Conservation (phyloP, 2,113 vertebrate species). For the Hypomesus transpacificus region DNA sequence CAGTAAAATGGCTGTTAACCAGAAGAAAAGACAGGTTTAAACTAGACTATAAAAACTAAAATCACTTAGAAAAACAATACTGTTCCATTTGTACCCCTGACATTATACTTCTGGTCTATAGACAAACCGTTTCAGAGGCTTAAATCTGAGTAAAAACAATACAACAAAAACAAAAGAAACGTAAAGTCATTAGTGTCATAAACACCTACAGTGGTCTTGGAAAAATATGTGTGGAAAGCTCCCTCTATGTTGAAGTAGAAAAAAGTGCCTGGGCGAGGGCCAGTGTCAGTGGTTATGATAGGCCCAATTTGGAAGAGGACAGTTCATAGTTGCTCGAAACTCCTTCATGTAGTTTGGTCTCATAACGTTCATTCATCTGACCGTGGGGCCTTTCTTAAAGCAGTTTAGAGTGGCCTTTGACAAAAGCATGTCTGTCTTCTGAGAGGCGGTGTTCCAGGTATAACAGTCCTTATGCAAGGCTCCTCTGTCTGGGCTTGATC, state of each 20-base stretch:
- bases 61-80: slow-evolving; percentile 54
- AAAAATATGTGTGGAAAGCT: slow-evolving; percentile 35
- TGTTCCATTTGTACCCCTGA: slow-evolving; percentile 49
- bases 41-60: slow-evolving; percentile 38
- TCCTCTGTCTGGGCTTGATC: slow-evolving; percentile 95
- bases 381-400: slow-evolving; percentile 29
- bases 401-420: slow-evolving; percentile 16
- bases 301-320: slow-evolving; percentile 8
- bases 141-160: slow-evolving; percentile 21
- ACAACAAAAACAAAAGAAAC: slow-evolving; percentile 22
- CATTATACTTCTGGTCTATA: slow-evolving; percentile 28
- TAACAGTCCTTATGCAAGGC: slow-evolving; percentile 77
- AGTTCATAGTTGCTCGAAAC: slow-evolving; percentile 35
- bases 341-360: slow-evolving; percentile 71
- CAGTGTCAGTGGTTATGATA: slow-evolving; percentile 21
- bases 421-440: not conserved
- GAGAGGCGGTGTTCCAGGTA: not conserved
- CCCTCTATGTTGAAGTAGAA: slow-evolving; percentile 18
- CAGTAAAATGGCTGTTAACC: slow-evolving; percentile 27
- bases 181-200: slow-evolving; percentile 36
- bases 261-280: slow-evolving; percentile 58
- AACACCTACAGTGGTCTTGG: slow-evolving; percentile 29
- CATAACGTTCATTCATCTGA: slow-evolving; percentile 48
- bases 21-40: slow-evolving; percentile 24
- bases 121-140: slow-evolving; percentile 31